These are phyloP conservation scores for Scomberomorus guttatus DNA, from an alignment of 2,797 vertebrate genomes.

Conservation along the genomic window DNA sequence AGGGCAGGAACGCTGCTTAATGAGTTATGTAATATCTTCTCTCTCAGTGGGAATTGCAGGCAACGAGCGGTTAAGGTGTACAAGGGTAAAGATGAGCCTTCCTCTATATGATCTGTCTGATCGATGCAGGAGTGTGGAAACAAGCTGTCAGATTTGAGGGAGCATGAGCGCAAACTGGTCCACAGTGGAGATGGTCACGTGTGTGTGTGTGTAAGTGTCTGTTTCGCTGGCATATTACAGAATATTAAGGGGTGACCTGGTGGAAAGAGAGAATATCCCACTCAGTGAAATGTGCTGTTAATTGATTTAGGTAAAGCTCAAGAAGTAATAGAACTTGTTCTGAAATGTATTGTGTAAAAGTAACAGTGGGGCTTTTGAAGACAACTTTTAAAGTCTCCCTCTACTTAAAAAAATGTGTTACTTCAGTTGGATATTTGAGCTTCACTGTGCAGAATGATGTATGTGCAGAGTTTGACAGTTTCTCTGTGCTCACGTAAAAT, in stretches of 20 bases:
- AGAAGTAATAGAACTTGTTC: background rate
- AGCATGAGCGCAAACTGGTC: background rate
- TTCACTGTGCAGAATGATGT: too few relatives aligned
- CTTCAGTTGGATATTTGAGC: too few relatives aligned
- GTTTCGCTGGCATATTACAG: background rate
- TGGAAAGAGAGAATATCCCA: background rate
- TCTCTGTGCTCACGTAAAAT: too few relatives aligned
- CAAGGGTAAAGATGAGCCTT: conserved; percentile 16
- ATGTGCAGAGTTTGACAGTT: too few relatives aligned
- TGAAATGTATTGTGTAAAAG: background rate
- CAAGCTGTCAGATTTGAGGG: conserved; percentile 2
- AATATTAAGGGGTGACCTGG: background rate
- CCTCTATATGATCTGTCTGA: conserved; percentile 34
- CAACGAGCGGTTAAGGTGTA: conserved; percentile 21
- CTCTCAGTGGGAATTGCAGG: conserved; percentile 26
- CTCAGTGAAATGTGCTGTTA: background rate
- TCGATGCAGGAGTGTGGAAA: conserved; percentile 9
- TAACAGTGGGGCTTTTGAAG: background rate
- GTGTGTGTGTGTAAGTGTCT: too few relatives aligned
- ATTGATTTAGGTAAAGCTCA: background rate
- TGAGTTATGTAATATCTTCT: conserved; percentile 56
- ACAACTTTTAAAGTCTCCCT: too few relatives aligned
- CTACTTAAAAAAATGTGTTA: too few relatives aligned
- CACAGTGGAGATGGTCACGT: too few relatives aligned
- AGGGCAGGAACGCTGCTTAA: conserved; percentile 52